Conservation (phyloP, 1,140 invertebrate species). For the Drosophila teissieri region DNA sequence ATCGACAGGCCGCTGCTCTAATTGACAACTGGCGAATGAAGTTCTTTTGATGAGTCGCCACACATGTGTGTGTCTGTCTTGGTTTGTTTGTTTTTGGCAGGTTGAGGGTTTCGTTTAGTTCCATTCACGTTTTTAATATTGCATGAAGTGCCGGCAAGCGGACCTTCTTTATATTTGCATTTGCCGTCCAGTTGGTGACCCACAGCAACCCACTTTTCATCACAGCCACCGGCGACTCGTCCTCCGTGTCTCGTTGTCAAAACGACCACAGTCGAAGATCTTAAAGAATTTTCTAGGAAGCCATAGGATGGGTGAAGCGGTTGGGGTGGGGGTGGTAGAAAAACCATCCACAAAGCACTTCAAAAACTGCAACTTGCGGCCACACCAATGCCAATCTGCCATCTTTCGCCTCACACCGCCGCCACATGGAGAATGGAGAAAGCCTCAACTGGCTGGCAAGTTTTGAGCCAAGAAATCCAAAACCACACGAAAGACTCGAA, state of each 20-base stretch:
- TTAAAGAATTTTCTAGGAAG: slow-evolving; percentile 81
- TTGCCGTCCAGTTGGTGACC: slow-evolving; percentile 29
- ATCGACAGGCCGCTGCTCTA: slow-evolving; percentile 35
- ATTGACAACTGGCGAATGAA: slow-evolving; percentile 55
- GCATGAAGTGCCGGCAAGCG: slow-evolving; percentile 58
- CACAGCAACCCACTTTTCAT: slow-evolving; percentile 11
- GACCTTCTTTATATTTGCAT: slow-evolving; percentile 61
- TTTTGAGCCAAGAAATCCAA: slow-evolving; percentile 79
- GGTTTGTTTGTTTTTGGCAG: slow-evolving; percentile 13
- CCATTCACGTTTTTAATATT: slow-evolving; percentile 69
- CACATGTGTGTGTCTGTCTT: slow-evolving; percentile 18
- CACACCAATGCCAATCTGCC: slow-evolving; percentile 39
- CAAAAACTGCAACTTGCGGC: slow-evolving; percentile 72
- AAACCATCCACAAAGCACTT: slow-evolving; percentile 60
- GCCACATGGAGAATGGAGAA: background rate
- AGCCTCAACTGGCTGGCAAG: slow-evolving; percentile 34
- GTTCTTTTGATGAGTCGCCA: slow-evolving; percentile 39
- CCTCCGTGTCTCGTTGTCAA: slow-evolving; percentile 63
- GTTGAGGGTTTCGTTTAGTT: slow-evolving; percentile 39
- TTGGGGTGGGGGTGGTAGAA: slow-evolving; percentile 17
- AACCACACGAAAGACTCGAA: slow-evolving; percentile 81
- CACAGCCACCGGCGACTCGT: background rate
- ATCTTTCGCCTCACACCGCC: background rate
- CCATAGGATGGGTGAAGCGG: slow-evolving; percentile 9
- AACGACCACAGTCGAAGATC: slow-evolving; percentile 82